phyloP scores from a whole-genome alignment of 2,113 vertebrate species.

The Mola mola region DNA sequence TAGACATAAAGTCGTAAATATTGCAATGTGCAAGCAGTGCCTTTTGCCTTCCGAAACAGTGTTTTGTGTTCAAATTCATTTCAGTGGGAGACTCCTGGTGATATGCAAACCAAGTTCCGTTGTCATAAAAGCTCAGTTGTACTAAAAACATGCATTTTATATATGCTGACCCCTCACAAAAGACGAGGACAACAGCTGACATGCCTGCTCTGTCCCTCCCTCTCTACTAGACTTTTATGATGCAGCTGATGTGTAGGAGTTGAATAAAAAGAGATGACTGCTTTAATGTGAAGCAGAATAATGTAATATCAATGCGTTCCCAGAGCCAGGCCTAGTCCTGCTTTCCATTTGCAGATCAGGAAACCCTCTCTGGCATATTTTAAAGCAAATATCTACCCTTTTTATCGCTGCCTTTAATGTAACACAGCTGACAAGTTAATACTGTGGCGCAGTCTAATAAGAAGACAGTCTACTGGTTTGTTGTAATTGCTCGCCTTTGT shows the following conservation, averaged over 20 bases:
- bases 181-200: constrained; percentile 64
- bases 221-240: constrained; percentile 47
- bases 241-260: constrained; percentile 17
- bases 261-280: constrained; percentile 60
- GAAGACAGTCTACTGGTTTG: constrained; percentile 61
- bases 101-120: constrained; percentile 14
- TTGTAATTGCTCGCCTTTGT: constrained; percentile 65
- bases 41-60: no score
- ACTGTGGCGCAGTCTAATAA: constrained; percentile 72
- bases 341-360: constrained; percentile 35
- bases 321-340: constrained; percentile 11
- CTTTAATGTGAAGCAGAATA: constrained; percentile 60
- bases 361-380: constrained; percentile 52
- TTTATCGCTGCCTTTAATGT: constrained; percentile 65
- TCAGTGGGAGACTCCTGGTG: neutral
- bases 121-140: neutral
- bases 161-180: constrained; percentile 44
- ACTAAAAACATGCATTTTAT: neutral
- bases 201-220: constrained; percentile 49
- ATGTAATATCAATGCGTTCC: constrained; percentile 39
- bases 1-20: neutral
- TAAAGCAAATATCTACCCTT: constrained; percentile 60
- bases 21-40: neutral
- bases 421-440: constrained; percentile 68
- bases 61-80: neutral